These are phyloP conservation scores for Montipora sp. DNA, from an alignment of 64 coral and sea anemone genomes.

Conservation along the genomic window DNA sequence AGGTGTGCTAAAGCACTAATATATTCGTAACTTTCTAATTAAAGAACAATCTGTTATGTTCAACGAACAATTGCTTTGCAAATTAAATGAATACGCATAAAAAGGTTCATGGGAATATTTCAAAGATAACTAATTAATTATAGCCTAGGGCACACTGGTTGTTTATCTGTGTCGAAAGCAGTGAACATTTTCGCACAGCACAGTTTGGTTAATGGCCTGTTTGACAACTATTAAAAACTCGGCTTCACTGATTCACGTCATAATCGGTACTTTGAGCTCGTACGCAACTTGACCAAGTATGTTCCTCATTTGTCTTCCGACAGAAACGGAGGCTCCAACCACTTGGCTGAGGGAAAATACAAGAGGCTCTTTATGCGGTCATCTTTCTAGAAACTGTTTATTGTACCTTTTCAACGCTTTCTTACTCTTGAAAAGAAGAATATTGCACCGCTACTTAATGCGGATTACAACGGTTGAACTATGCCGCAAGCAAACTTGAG, in stretches of 20 bases:
- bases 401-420: slow-evolving; percentile 47
- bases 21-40: slow-evolving; percentile 93
- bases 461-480: slow-evolving; percentile 31
- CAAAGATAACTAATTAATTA: slow-evolving; percentile 82
- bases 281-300: background rate
- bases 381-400: slow-evolving; percentile 34
- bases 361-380: slow-evolving; percentile 39
- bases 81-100: slow-evolving; percentile 95
- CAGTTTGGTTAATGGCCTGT: slow-evolving; percentile 46
- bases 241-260: slow-evolving; percentile 7
- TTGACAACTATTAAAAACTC: slow-evolving; percentile 20
- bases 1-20: slow-evolving; percentile 80
- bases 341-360: background rate
- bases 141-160: slow-evolving; percentile 64
- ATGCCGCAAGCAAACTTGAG: slow-evolving; percentile 12
- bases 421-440: slow-evolving; percentile 36
- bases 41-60: slow-evolving; percentile 91
- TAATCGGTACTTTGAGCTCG: background rate
- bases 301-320: background rate
- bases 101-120: slow-evolving; percentile 64
- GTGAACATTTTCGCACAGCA: background rate
- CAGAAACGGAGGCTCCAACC: background rate
- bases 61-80: slow-evolving; percentile 87
- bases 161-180: slow-evolving; percentile 61
- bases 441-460: slow-evolving; percentile 42